Conservation (phyloP, 2,113 vertebrate species). For the Siphamia tubifer region DNA sequence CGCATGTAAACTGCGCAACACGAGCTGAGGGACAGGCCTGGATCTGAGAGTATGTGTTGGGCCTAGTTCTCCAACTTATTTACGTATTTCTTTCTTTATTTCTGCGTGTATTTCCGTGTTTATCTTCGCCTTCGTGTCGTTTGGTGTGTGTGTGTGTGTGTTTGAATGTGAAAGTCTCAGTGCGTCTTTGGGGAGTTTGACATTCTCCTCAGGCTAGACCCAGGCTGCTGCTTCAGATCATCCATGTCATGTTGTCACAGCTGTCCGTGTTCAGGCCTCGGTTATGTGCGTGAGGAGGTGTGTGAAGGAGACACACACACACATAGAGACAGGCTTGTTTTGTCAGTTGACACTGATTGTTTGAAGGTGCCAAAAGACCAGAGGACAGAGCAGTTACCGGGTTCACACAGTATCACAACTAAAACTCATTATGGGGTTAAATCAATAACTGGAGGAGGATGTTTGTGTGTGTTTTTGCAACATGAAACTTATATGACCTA, state of each 20-base stretch:
- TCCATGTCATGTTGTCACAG: conserved; percentile 74
- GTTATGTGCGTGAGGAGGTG: conserved; percentile 36
- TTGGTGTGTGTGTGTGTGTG: not conserved
- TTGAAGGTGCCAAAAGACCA: conserved; percentile 41
- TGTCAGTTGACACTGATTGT: conserved; percentile 65
- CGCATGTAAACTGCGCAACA: conserved; percentile 3
- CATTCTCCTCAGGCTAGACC: conserved; percentile 43
- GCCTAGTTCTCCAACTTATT: not conserved
- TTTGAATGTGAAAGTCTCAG: no score
- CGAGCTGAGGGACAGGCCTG: not conserved
- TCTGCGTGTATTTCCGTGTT: no score
- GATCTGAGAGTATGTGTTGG: not conserved
- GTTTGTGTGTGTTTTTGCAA: no score
- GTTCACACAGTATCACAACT: not conserved
- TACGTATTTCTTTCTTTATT: no score
- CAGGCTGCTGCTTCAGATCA: conserved; percentile 40
- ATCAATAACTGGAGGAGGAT: no score
- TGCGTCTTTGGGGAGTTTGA: conserved; percentile 1
- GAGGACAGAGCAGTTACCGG: conserved; percentile 40
- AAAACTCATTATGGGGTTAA: no score
- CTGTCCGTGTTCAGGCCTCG: conserved; percentile 61
- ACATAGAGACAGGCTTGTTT: conserved; percentile 42
- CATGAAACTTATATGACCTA: no score
- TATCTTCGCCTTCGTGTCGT: no score
- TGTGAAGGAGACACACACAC: conserved; percentile 5